Base-by-base conservation (phyloP, 2,888 invertebrate species). In the Sipha maydis region DNA sequence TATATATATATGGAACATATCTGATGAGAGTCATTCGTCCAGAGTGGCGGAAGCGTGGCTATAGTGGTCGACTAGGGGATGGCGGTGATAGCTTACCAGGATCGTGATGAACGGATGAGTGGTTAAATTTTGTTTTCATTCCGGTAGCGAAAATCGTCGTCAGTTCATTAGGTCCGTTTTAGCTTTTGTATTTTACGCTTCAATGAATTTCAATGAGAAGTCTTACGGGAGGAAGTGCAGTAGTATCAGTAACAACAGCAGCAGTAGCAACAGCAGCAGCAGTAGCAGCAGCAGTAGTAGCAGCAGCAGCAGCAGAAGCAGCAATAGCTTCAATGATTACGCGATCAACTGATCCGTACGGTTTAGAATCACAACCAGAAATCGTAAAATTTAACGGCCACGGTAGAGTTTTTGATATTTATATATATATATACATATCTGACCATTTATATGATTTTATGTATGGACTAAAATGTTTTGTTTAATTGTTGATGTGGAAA, bases 171-270 rank as follows among this genome's bases (percentile, higher is more conserved):
- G 86, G 56, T 73, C 48, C 56, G 38, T 34, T 31, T 48, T 73
- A 38, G 86, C 79, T 73, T 86, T 86, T 86, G 86, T 86, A 73
- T 86, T 86, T 86, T 28, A 73, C 86, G 38, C 79, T 17, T 28
- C 56, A 19, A 4, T 28, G 56, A 73, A 21, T 86, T 73, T 61
- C 78, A 61, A 80, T 17, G 86, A 80, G 79, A 56, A 73, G 34
- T n/a, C 54, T 31, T 7, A 9, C 67, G 78, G 48, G 17, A 67
- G 77, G 31, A 25, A 38, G 61, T 28, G 69, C n/a, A 69, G 28
- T 25, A 61, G 28, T 17, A 69, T 4, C 17, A 69, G 28, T 9
- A 48, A 11, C 11, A 48, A 11, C 14, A 41, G 41, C 48, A 48
- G 48, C 1, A 48, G 48, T 14, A 34, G 34, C 48, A 48, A 14